Evolutionary conservation across 2,113 vertebrate genomes (phyloP), one percentile per base, ranked within the genome.

Genomic region (Ovis canadensis): DNA sequence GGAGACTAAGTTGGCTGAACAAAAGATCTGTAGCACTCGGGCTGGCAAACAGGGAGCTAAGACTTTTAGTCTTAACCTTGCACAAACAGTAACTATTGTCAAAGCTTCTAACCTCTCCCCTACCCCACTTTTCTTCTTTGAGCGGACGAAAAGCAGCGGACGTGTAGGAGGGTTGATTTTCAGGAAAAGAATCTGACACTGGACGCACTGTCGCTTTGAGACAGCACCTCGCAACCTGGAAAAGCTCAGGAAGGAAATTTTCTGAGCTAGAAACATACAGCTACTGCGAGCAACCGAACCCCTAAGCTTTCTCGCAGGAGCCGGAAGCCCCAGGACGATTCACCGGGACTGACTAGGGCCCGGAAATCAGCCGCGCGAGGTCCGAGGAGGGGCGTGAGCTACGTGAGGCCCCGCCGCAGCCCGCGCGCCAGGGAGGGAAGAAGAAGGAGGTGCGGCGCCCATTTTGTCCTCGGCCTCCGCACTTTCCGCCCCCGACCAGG

Each of bases 401-500:
- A 87, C 95, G 52, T 14, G 86, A 81, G 71, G 94, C 57, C 52
- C 87, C 62, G 84, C 67, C 21, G 52, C 2, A 9, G 87, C 62
- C 50, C n/a, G 81, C n/a, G 48, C 55, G 1, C 64, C 62, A 0
- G 17, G 64, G 3, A 60, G 23, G 19, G 55, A 19, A 36, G 77
- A 6, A 33, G 77, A 74, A 59, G 62, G 85, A 52, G 55, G 36
- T 71, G 33, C 48, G 93, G 97, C 97, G 97, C 98, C 97, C 98
- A 97, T 98, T 89, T 98, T 97, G 97, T 96, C 88, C 55, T 10
- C 33, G 82, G 97, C 85, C 88, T 81, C 91, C 45, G 83, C 86
- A 36, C 77, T 78, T 33, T n/a, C 64, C 57, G 45, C 62, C 36
- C 19, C 3, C 19, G 7, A 40, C 67, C 14, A 29, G 91, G 82